Evolutionary conservation across 2,888 invertebrate genomes (phyloP).

Genomic region (Leptinotarsa tumamoca): DNA sequence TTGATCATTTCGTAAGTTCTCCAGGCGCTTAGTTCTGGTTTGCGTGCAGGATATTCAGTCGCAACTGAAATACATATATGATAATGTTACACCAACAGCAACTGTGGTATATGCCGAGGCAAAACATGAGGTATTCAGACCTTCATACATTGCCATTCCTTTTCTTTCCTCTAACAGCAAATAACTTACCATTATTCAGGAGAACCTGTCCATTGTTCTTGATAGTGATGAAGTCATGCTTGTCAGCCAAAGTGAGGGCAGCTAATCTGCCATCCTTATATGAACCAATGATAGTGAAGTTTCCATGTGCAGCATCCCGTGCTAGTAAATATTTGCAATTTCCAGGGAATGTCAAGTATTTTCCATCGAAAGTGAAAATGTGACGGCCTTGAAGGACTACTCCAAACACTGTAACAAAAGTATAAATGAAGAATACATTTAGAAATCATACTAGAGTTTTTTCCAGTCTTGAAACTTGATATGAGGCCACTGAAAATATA

Average conservation of each 20-base stretch:
- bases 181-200: constrained; percentile 69
- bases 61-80: constrained; percentile 66
- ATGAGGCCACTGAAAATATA: too few relatives aligned
- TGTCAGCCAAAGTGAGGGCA: constrained; percentile 78
- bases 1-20: constrained; percentile 71
- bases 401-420: constrained; percentile 72
- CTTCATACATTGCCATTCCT: neutral
- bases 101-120: neutral
- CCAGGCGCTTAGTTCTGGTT: constrained; percentile 77
- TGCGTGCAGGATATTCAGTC: constrained; percentile 77
- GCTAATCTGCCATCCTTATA: constrained; percentile 77
- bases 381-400: constrained; percentile 84
- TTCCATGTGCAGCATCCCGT: constrained; percentile 86
- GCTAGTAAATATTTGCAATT: constrained; percentile 87
- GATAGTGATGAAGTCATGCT: constrained; percentile 72
- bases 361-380: constrained; percentile 90
- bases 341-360: constrained; percentile 83
- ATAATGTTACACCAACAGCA: constrained; percentile 17
- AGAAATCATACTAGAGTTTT: too few relatives aligned
- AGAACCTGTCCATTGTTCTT: constrained; percentile 71
- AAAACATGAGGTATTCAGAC: too few relatives aligned
- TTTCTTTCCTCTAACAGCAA: neutral
- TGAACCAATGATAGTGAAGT: constrained; percentile 85
- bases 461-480: too few relatives aligned
- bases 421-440: neutral